phyloP scores from a whole-genome alignment of 1,140 invertebrate genomes.

The Trichogramma pretiosum region DNA sequence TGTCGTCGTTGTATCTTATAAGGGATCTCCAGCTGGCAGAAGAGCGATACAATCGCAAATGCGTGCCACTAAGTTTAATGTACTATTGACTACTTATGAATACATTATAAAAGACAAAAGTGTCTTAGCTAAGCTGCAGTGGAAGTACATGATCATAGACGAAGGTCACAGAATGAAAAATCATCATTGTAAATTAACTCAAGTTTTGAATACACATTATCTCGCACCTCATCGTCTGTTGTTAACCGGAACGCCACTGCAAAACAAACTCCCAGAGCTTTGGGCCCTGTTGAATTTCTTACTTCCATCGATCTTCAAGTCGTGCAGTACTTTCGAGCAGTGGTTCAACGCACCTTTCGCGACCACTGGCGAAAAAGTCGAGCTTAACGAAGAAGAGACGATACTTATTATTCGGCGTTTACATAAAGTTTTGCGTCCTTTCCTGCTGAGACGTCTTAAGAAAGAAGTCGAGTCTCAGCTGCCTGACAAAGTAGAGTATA shows the following conservation, averaged over 20 bases:
- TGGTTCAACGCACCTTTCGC: conserved; percentile 99
- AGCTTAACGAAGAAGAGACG: conserved; percentile 98
- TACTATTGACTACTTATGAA: conserved; percentile 95
- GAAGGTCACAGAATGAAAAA: conserved; percentile 99
- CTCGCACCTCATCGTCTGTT: conserved; percentile 88
- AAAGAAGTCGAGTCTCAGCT: conserved; percentile 98
- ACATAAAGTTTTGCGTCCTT: conserved; percentile 96
- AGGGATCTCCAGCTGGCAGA: conserved; percentile 81
- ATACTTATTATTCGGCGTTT: conserved; percentile 98
- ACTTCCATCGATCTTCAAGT: conserved; percentile 96
- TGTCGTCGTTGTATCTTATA: conserved; percentile 89
- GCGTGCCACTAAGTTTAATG: conserved; percentile 91
- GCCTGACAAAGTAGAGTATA: conserved; percentile 98
- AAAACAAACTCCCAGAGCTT: conserved; percentile 95
- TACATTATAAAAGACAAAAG: conserved; percentile 98
- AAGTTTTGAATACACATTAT: conserved; percentile 94
- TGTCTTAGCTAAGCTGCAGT: conserved; percentile 90
- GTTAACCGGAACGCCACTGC: conserved; percentile 92
- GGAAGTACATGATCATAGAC: conserved; percentile 99
- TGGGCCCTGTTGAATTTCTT: conserved; percentile 98
- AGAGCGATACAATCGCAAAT: conserved; percentile 80
- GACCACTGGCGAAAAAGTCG: conserved; percentile 95
- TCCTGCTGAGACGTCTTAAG: conserved; percentile 89
- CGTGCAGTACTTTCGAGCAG: conserved; percentile 97
- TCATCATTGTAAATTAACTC: conserved; percentile 97